Base-by-base conservation (phyloP, 53 echinoderm and acorn worm species). In the Glandiceps talaboti region DNA sequence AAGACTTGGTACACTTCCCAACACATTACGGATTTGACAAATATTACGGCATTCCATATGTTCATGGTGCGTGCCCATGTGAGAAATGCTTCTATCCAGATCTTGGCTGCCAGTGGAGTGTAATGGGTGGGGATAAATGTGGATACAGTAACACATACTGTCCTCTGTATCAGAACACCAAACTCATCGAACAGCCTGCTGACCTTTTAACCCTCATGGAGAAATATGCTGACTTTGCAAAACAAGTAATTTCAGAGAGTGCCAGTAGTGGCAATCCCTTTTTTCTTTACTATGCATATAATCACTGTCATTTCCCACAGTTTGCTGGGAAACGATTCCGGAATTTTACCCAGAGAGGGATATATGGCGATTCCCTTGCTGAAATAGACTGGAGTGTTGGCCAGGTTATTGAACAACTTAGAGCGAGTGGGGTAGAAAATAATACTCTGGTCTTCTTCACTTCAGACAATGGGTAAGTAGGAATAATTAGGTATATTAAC, bases 51-150 rank as follows among this genome's bases (percentile, higher is more conserved):
- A 85, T 93, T 77, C 97, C 97, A 25, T 97, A 97, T 84, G 91
- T 92, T 29, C 97, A 97, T 76, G 97, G 92, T 77, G 92, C 92
- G 93, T 97, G 97, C 80, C 93, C 91, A 27, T 97, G 97, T 77
- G 32, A 81, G 33, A 72, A 82, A 76, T 87, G 32, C 74, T 74
- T 85, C 25, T 78, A 28, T 26, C 30, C 31, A 20, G 20, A 45
- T 45, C 6, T 45, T 6, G 64, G 64, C 64, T 45, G 64, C 20
- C 64, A 45, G 20, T 45, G 64, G 64, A 45, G 64, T 45, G 64
- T 45, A 6, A 12, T 45, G 6, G 64, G 64, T 12, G 64, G 26
- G 0, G 64, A 45, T 20, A 45, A 45, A 45, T 45, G 64, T 45
- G 64, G 64, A 32, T 26, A 30, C 0, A n/a, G 80, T 30, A 93